A percentile compares a stretch with the other conserved stretches of the same genome.
Conservation (phyloP, 1,140 invertebrate genomes). For the Micrasema minimum region DNA sequence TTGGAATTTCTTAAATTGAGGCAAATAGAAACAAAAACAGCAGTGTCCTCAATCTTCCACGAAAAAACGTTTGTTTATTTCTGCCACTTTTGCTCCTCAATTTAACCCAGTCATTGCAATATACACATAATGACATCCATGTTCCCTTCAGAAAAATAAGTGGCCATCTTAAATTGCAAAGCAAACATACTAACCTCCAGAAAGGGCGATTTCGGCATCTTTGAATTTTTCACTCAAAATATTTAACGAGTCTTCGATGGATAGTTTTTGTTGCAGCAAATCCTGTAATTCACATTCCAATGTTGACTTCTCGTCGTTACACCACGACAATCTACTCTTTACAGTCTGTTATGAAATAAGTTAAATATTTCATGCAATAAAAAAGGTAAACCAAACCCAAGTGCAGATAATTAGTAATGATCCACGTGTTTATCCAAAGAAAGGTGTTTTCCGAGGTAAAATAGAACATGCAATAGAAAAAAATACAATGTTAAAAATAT, state of each 20-base stretch:
- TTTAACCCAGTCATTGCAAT: too few relatives aligned
- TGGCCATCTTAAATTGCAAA: too few relatives aligned
- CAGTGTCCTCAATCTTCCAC: too few relatives aligned
- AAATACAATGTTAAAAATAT: slow-evolving; percentile 6
- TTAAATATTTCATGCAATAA: slow-evolving; percentile 5
- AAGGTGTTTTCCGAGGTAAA: background rate
- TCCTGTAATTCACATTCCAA: slow-evolving; percentile 76
- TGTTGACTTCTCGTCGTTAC: slow-evolving; percentile 69
- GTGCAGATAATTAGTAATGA: slow-evolving; percentile 1
- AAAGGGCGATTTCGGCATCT: slow-evolving; percentile 58
- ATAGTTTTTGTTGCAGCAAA: slow-evolving; percentile 72
- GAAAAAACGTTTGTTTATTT: too few relatives aligned
- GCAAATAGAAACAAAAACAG: too few relatives aligned
- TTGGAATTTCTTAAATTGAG: too few relatives aligned
- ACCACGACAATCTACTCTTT: slow-evolving; percentile 59
- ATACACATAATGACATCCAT: too few relatives aligned
- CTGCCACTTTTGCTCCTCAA: too few relatives aligned
- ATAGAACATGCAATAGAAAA: slow-evolving; percentile 25
- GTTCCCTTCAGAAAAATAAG: too few relatives aligned
- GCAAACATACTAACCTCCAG: slow-evolving; percentile 56
- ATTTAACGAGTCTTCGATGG: slow-evolving; percentile 69
- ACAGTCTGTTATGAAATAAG: slow-evolving; percentile 55
- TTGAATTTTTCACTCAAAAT: slow-evolving; percentile 62
- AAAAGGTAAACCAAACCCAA: slow-evolving; percentile 22
- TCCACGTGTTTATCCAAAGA: background rate